phyloP scores from a whole-genome alignment of 2,797 vertebrate species.

The Gadopsis bispinosus region DNA sequence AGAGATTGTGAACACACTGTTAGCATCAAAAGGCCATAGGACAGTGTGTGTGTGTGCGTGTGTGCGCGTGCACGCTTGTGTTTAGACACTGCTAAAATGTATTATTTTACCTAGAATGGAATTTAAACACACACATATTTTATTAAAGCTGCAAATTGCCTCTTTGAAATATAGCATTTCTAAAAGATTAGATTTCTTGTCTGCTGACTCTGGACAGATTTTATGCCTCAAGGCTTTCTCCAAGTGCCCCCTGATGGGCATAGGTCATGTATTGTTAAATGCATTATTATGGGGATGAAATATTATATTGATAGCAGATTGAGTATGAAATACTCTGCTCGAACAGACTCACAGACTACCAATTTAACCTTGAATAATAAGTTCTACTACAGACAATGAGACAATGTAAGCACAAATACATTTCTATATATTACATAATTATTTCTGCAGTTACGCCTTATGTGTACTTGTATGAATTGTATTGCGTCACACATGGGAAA shows the following conservation, averaged over 20 bases:
- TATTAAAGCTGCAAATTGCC: conserved; percentile 9
- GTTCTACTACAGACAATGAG: neutral
- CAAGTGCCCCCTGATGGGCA: neutral
- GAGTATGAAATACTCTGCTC: neutral
- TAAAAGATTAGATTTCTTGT: conserved; percentile 20
- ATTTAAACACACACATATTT: conserved; percentile 17
- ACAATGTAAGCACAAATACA: neutral
- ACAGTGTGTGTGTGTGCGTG: neutral
- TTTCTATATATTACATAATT: neutral
- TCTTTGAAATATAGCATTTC: conserved; percentile 19
- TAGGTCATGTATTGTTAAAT: conserved; percentile 33
- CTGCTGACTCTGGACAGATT: conserved; percentile 14
- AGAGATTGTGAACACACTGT: neutral
- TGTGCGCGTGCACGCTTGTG: no score
- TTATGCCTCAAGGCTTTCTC: conserved; percentile 8
- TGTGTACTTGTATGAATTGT: neutral
- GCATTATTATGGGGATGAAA: conserved; percentile 30
- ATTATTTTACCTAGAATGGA: neutral
- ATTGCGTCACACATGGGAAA: neutral
- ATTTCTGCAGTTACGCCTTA: neutral
- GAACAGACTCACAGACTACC: neutral
- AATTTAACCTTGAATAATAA: neutral
- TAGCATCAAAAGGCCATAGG: neutral
- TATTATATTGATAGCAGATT: neutral
- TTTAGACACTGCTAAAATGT: neutral